phyloP scores from a whole-genome alignment of 2,888 invertebrate genomes.

The Aleiodes leptofemur region DNA sequence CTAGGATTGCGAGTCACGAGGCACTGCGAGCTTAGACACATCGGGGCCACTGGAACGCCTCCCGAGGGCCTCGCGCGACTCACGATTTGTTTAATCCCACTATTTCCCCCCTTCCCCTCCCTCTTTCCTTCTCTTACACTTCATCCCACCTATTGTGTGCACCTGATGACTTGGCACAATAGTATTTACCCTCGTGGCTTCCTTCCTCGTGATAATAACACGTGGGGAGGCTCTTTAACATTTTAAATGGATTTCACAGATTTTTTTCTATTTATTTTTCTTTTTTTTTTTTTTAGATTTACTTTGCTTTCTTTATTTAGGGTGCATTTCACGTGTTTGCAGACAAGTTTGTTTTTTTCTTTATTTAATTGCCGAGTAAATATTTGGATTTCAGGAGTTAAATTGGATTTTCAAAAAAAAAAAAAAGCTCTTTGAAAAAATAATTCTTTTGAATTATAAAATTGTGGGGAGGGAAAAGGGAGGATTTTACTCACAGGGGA shows the following conservation, averaged over 20 bases:
- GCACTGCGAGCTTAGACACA: slow-evolving; percentile 70
- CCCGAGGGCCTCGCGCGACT: slow-evolving; percentile 60
- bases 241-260: slow-evolving; percentile 9
- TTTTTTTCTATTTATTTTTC: no score
- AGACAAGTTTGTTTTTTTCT: neutral
- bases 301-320: no score
- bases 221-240: slow-evolving; percentile 42
- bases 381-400: neutral
- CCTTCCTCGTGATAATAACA: slow-evolving; percentile 49
- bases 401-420: no score
- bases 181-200: slow-evolving; percentile 56
- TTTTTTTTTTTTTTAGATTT: no score
- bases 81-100: slow-evolving; percentile 37
- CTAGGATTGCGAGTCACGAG: slow-evolving; percentile 70
- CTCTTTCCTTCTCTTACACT: slow-evolving; percentile 16
- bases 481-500: no score
- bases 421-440: no score
- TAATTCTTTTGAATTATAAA: no score
- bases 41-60: slow-evolving; percentile 67
- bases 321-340: slow-evolving; percentile 6
- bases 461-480: no score
- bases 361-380: neutral
- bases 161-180: slow-evolving; percentile 51
- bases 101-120: slow-evolving; percentile 47
- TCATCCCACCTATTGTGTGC: slow-evolving; percentile 50